A percentile compares a stretch with the other conserved stretches of the same genome.
These are phyloP conservation scores for Ormyrus pomaceus DNA, from an alignment of 2,888 invertebrate genomes.

Conservation along the genomic window DNA sequence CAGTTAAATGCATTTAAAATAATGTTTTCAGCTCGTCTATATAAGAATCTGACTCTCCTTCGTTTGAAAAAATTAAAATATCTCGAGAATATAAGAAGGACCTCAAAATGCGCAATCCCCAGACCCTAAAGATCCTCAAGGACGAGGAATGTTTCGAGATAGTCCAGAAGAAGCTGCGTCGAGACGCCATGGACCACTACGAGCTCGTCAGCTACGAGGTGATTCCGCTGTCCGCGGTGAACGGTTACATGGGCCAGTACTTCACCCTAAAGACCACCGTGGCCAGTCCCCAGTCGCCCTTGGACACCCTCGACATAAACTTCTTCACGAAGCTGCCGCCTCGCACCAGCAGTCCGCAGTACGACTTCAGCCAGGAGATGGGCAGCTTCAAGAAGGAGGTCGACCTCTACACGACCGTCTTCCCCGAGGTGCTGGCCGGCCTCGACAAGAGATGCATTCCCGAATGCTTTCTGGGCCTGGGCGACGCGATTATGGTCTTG, in stretches of 20 bases:
- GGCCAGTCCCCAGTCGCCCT: slow-evolving; percentile 54
- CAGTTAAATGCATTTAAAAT: no score
- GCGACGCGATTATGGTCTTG: slow-evolving; percentile 70
- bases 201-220: slow-evolving; percentile 65
- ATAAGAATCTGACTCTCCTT: no score
- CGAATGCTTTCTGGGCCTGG: slow-evolving; percentile 65
- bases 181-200: slow-evolving; percentile 65
- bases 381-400: slow-evolving; percentile 68
- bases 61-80: no score
- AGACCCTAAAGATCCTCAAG: slow-evolving; percentile 59
- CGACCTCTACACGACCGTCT: slow-evolving; percentile 65
- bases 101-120: slow-evolving; percentile 20
- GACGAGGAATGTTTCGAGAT: slow-evolving; percentile 67
- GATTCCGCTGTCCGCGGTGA: slow-evolving; percentile 62
- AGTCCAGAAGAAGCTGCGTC: slow-evolving; percentile 64
- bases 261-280: slow-evolving; percentile 65
- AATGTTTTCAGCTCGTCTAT: no score
- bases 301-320: slow-evolving; percentile 61
- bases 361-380: slow-evolving; percentile 61
- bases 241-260: slow-evolving; percentile 69
- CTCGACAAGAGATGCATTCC: slow-evolving; percentile 60
- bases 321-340: slow-evolving; percentile 69
- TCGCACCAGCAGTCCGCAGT: slow-evolving; percentile 60
- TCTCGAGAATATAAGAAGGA: not conserved
- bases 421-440: slow-evolving; percentile 65